Evolutionary conservation across 2,797 vertebrate genomes (phyloP), one percentile per base, ranked within the genome.

Genomic region (Huso huso): DNA sequence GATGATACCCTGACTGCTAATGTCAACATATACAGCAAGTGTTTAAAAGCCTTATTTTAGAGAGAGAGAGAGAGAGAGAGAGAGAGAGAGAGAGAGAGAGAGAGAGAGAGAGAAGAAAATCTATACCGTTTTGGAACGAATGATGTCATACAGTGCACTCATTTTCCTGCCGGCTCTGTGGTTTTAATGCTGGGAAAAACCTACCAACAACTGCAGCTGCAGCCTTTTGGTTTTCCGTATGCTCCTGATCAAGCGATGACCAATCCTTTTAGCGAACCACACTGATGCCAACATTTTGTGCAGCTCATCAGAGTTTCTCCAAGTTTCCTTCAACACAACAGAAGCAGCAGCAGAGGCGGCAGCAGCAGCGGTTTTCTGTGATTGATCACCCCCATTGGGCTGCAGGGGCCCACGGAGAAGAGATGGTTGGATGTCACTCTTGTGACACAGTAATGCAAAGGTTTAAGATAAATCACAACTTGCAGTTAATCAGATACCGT

Each of bases 211-310:
- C 78, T 84, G 86, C 78, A 86, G 85, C 76, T 86, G 88, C 58
- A 92, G 90, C 64, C 82, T 77, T 76, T 89, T 90, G 80, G 84
- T 90, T 74, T 88, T 89, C 81, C 85, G 63, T 69, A 93, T 82
- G 65, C 88, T 89, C 74, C 84, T 87, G 83, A 92, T 87, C 74
- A 93, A 86, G 73, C 90, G 88, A 71, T 87, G 83, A 68, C 92
- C 88, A 88, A 91, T 86, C 84, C 87, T 92, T 74, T 88, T 92
- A 69, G 91, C 91, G 73, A 73, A 83, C 89, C 91, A 94, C 75
- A 90, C 85, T 1, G 87, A 92, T 71, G 86, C 83, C 71, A 94
- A 85, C 92, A 93, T 94, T 58, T 18, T 69, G 61, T 50, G 74
- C 73, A 81, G 72, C 72, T 76, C 73, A 70, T 69, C 74, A 70